A percentile compares a stretch with the other conserved stretches of the same genome.
Conservation (phyloP, 2,113 vertebrate genomes). For the Centropus unirufus region DNA sequence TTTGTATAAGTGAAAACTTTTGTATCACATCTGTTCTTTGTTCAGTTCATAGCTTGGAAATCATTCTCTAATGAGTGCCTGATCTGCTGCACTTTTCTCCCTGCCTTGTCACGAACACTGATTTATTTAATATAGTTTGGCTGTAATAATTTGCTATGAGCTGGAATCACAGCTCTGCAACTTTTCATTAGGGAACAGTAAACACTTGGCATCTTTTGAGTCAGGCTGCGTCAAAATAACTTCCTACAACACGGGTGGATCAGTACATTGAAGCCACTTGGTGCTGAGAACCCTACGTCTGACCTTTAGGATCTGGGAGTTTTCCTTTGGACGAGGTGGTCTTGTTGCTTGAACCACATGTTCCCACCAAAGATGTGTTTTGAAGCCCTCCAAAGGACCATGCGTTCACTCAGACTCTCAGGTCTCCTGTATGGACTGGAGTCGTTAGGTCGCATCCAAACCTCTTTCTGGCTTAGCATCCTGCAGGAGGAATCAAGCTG, state of each 20-base stretch:
- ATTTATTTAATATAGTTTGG: constrained; percentile 24
- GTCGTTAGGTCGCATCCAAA: background rate
- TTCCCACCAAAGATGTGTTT: background rate
- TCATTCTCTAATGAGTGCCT: background rate
- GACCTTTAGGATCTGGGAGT: background rate
- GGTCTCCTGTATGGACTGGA: background rate
- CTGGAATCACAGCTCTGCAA: background rate
- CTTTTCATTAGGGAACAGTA: background rate
- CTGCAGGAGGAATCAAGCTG: background rate
- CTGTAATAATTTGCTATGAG: background rate
- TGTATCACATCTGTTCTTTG: background rate
- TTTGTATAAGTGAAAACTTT: background rate
- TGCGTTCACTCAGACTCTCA: background rate
- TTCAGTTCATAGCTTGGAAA: background rate
- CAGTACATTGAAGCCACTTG: background rate
- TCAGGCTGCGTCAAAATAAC: background rate
- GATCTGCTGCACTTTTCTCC: background rate
- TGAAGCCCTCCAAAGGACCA: background rate
- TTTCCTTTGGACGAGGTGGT: background rate
- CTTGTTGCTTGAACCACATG: background rate
- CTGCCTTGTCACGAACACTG: background rate
- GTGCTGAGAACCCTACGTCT: background rate
- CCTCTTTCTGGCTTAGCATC: background rate
- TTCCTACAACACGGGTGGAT: background rate
- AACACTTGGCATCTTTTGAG: background rate